Conservation (phyloP, 2,797 vertebrate genomes). For the Menidia menidia region DNA sequence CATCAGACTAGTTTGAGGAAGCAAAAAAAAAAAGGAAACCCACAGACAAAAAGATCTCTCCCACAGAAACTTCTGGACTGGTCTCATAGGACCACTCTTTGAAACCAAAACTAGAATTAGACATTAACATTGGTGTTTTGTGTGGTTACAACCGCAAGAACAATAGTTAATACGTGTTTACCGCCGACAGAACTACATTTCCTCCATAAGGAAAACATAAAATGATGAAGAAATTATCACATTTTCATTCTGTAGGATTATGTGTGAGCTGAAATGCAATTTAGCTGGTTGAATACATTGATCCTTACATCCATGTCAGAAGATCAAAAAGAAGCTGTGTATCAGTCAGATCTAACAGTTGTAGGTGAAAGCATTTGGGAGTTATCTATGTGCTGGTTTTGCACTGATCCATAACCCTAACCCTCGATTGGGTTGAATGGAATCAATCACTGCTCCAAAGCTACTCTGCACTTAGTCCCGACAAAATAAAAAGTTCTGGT, state of each 20-base stretch:
- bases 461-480: constrained; percentile 37
- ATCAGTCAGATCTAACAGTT: constrained; percentile 42
- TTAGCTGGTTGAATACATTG: background rate
- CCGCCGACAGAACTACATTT: too few relatives aligned
- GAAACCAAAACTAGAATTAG: too few relatives aligned
- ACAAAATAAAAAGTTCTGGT: constrained; percentile 60
- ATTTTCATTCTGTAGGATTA: too few relatives aligned
- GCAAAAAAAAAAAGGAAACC: background rate
- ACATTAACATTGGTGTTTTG: too few relatives aligned
- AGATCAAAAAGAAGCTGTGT: constrained; percentile 19
- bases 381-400: constrained; percentile 60
- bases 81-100: background rate
- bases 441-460: constrained; percentile 67
- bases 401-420: constrained; percentile 66
- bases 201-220: too few relatives aligned
- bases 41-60: background rate
- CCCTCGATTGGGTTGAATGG: constrained; percentile 61
- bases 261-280: too few relatives aligned
- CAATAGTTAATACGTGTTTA: too few relatives aligned
- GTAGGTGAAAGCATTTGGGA: constrained; percentile 61
- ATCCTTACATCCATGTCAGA: background rate
- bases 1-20: background rate
- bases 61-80: background rate
- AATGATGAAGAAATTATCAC: too few relatives aligned
- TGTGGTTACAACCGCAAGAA: too few relatives aligned